Conservation (phyloP, 2,113 vertebrate genomes). For the Meriones unguiculatus region DNA sequence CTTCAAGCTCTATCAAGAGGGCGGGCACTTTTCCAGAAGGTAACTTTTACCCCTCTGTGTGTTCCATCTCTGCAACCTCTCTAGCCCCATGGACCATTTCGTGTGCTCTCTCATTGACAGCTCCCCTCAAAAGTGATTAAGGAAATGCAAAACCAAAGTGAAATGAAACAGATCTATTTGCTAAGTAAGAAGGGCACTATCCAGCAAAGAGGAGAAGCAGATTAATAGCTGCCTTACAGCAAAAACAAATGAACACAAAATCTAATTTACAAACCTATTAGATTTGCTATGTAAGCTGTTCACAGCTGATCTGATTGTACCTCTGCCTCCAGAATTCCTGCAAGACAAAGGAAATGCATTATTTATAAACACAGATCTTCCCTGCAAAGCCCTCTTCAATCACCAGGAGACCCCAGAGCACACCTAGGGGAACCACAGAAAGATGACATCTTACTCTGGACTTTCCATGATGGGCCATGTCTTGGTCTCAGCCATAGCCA, state of each 20-base stretch:
- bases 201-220: constrained; percentile 86
- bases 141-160: constrained; percentile 86
- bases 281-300: constrained; percentile 92
- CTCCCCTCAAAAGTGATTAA: constrained; percentile 77
- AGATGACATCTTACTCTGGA: not conserved
- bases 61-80: constrained; percentile 74
- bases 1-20: not conserved
- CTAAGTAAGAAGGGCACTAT: constrained; percentile 87
- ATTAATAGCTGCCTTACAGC: constrained; percentile 91
- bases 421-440: not conserved
- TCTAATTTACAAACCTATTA: constrained; percentile 95
- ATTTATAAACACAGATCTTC: constrained; percentile 88
- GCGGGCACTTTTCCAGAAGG: constrained; percentile 78
- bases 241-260: constrained; percentile 92
- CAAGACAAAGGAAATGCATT: constrained; percentile 91
- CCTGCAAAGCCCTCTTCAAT: constrained; percentile 84
- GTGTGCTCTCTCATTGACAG: constrained; percentile 59
- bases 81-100: constrained; percentile 80
- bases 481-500: not conserved
- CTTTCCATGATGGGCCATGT: not conserved
- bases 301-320: constrained; percentile 92
- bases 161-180: constrained; percentile 86
- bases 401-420: constrained; percentile 71
- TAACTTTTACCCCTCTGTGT: constrained; percentile 65
- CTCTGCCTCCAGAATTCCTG: constrained; percentile 93